Evolutionary conservation across 1,140 invertebrate genomes (phyloP).

Genomic region (Trinorchestia longiramus): DNA sequence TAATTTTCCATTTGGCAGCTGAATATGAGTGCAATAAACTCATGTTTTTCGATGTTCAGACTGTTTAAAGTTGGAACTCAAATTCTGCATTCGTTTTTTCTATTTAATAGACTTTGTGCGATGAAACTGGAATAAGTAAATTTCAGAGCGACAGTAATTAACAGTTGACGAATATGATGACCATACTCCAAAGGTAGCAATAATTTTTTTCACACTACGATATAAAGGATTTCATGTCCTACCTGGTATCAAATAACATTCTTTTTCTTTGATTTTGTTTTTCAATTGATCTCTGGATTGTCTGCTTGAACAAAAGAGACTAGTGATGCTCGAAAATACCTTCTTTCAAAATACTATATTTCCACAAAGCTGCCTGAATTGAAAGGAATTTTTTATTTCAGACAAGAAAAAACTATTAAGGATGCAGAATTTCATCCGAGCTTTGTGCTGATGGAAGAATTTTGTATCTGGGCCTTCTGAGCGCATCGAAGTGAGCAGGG

Average conservation of each 20-base stretch:
- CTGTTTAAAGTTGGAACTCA: too few relatives aligned
- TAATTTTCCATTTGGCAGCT: too few relatives aligned
- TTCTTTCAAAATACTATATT: neutral
- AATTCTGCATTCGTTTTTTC: too few relatives aligned
- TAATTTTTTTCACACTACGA: too few relatives aligned
- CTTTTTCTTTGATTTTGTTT: neutral
- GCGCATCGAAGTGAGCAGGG: neutral
- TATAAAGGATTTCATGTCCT: neutral
- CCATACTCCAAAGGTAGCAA: too few relatives aligned
- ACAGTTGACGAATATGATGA: too few relatives aligned
- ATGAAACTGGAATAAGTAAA: too few relatives aligned
- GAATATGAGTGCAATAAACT: too few relatives aligned
- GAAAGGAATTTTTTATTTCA: neutral
- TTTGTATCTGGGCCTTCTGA: neutral
- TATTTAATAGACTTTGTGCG: too few relatives aligned
- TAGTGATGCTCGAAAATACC: neutral
- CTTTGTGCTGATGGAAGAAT: slow-evolving; percentile 7
- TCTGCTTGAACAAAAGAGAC: neutral
- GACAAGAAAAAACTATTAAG: neutral
- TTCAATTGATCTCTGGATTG: neutral
- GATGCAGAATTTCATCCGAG: neutral
- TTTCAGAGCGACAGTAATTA: too few relatives aligned
- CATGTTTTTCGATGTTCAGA: too few relatives aligned
- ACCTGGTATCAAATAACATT: neutral
- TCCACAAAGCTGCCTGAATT: neutral